Base-by-base conservation (phyloP, 2,113 vertebrate species). In the Poecilia latipinna region DNA sequence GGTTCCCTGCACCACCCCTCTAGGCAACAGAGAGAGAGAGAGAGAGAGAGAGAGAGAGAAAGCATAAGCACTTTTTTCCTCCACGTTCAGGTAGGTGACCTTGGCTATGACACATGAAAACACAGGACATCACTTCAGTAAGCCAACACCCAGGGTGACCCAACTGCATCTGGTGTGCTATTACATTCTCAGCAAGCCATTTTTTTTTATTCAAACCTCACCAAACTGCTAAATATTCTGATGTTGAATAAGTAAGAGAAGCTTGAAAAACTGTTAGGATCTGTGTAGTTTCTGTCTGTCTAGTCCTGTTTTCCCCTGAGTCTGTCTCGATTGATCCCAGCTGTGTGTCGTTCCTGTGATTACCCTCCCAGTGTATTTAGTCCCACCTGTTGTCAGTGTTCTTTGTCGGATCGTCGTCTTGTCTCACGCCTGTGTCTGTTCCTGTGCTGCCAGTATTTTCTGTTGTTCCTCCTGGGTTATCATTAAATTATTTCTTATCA, bases 141-240 rank as follows among this genome's bases (percentile, higher is more conserved):
- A 63, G 76, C 57, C 61, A 44, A 65, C 44, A 75, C 69, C 72
- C 72, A 63, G 68, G 69, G 84, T 81, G 74, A 51, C 77, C 51
- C 22, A 63, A 24, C 22, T 10, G 65, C 89, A 89, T 85, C 84
- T 92, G 89, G 76, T 89, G 79, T 74, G 67, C 80, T 37, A 32
- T 61, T 74, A 81, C 12, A 33, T 74, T 82, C 64, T 63, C 65
- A 65, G 12, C 60, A 15, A 0, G 24, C 28, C 24, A 15, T 61
- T 48, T 57, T 28, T 24, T 54, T 54, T 19, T 54, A 19, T 54
- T 54, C 48, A 24, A 19, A 54, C 48, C 15, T 54, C 19, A 6
- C 24, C 22, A 54, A 10, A 57, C 5, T n/a, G 19, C 24, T n/a
- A n/a, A 57, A 65, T 32, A 26, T 26, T 72, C 3, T n/a, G 33